These are phyloP conservation scores for Aquatica leii DNA, from an alignment of 2,888 invertebrate species.

Conservation along the genomic window DNA sequence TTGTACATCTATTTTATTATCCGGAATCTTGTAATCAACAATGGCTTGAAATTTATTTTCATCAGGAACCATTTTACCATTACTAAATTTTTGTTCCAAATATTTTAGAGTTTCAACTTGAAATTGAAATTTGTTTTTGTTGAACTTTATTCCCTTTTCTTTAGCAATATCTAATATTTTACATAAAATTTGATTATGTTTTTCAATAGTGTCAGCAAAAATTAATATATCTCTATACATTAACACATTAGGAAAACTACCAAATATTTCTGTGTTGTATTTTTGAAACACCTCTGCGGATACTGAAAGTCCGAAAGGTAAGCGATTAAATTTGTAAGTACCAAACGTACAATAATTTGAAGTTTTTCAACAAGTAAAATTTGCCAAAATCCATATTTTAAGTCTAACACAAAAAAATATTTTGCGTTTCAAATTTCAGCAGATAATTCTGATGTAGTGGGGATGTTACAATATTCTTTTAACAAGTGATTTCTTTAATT, in stretches of 20 bases:
- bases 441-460: not conserved
- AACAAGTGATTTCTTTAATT: not conserved
- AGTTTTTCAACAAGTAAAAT: not conserved
- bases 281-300: not conserved
- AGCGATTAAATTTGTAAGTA: not conserved
- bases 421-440: not conserved
- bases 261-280: not conserved
- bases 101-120: not conserved
- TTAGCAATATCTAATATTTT: not conserved
- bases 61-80: not conserved
- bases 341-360: not conserved
- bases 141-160: not conserved
- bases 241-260: not conserved
- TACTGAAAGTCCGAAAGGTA: not conserved
- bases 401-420: not conserved
- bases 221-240: constrained; percentile 3
- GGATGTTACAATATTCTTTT: too few species aligned
- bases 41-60: not conserved
- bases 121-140: constrained; percentile 3
- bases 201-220: not conserved
- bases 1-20: constrained; percentile 23
- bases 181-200: not conserved
- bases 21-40: constrained; percentile 17
- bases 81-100: not conserved
- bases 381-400: not conserved